These are phyloP conservation scores for Galeopterus variegatus DNA, from an alignment of 2,113 vertebrate genomes.

Conservation along the genomic window DNA sequence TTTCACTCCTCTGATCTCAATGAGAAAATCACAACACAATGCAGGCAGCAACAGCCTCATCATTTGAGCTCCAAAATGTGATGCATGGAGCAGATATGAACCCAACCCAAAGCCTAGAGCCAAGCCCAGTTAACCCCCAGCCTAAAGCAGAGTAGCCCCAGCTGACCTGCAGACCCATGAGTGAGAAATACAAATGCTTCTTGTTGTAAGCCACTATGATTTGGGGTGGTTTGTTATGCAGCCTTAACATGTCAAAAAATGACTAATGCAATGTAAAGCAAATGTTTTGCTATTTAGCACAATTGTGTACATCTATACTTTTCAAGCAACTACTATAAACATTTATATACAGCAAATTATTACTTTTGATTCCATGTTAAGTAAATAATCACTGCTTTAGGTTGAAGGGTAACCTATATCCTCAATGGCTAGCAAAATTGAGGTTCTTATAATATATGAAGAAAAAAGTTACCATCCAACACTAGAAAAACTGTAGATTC, in stretches of 20 bases:
- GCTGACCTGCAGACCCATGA: background rate
- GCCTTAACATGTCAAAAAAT: background rate
- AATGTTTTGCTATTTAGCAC: background rate
- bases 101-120: background rate
- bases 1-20: background rate
- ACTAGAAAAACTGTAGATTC: background rate
- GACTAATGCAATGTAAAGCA: background rate
- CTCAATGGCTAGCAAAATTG: background rate
- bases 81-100: background rate
- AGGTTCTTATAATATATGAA: background rate
- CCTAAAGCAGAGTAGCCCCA: background rate
- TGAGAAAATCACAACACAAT: background rate
- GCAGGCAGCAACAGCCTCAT: background rate
- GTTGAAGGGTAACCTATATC: background rate
- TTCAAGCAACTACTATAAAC: background rate
- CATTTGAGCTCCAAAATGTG: background rate
- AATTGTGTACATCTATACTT: background rate
- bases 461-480: background rate
- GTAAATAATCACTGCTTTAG: slow-evolving; percentile 2
- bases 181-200: background rate
- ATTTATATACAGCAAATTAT: background rate
- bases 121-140: background rate
- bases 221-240: background rate
- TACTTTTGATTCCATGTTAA: slow-evolving; percentile 21
- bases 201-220: background rate